phyloP scores from a whole-genome alignment of 2,113 vertebrate genomes.

The Phasianus colchicus region DNA sequence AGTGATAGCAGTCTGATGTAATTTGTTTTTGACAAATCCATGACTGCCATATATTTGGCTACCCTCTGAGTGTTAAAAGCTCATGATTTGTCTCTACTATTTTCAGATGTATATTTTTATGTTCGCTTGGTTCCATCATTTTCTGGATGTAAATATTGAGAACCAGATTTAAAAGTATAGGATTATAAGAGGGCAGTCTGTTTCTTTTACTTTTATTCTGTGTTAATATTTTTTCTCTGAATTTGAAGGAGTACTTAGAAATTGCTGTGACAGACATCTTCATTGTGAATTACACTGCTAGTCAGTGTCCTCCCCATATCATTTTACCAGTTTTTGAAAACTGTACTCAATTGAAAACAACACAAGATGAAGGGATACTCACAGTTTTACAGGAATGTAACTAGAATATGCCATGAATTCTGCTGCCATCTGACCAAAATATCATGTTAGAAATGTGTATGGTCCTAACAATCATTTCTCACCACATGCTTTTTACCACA shows the following conservation, averaged over 20 bases:
- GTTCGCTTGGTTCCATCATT: not conserved
- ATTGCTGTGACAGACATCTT: not conserved
- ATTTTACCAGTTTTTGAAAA: not conserved
- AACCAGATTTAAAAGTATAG: not conserved
- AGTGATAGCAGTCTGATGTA: not conserved
- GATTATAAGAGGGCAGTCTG: not conserved
- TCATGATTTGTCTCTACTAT: not conserved
- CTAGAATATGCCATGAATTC: not conserved
- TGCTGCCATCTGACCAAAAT: not conserved
- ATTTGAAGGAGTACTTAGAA: rapidly evolving
- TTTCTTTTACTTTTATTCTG: not conserved
- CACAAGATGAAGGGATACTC: rapidly evolving
- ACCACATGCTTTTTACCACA: not conserved
- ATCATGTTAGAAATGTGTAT: not conserved
- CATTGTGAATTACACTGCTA: not conserved
- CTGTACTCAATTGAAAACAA: not conserved
- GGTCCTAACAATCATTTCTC: not conserved
- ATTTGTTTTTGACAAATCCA: not conserved
- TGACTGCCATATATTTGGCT: not conserved
- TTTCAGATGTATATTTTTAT: not conserved
- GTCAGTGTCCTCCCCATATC: rapidly evolving
- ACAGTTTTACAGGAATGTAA: not conserved
- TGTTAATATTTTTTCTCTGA: not conserved
- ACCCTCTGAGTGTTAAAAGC: not conserved
- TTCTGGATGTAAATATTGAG: not conserved